Percentiles rank a stretch among this genome's conserved stretches.
These are phyloP conservation scores for Myotis lucifugus DNA, from an alignment of 2,113 vertebrate species.

Conservation along the genomic window DNA sequence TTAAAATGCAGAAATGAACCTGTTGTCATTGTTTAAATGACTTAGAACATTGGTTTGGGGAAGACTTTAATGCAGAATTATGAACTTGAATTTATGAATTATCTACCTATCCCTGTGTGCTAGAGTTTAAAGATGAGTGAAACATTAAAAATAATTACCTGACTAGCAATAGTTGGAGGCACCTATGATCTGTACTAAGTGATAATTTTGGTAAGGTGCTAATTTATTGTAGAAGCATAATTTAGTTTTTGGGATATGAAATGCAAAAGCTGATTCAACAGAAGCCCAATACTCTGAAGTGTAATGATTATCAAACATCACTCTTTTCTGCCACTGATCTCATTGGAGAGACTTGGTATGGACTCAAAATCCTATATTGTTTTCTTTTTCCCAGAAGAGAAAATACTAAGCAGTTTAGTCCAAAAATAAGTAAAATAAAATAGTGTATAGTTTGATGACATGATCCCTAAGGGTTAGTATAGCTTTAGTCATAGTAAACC, in stretches of 20 bases:
- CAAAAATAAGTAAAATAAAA: background rate
- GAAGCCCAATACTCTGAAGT: constrained; percentile 37
- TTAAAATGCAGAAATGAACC: constrained; percentile 37
- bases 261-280: constrained; percentile 51
- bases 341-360: constrained; percentile 28
- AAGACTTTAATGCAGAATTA: constrained; percentile 18
- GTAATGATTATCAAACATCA: constrained; percentile 47
- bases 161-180: constrained; percentile 58
- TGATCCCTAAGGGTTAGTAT: background rate
- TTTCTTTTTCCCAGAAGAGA: background rate
- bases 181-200: background rate
- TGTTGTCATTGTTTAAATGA: constrained; percentile 49
- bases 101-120: background rate
- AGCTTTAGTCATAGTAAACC: background rate
- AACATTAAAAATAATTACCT: constrained; percentile 12
- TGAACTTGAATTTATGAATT: constrained; percentile 44
- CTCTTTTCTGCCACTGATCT: constrained; percentile 34
- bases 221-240: constrained; percentile 64
- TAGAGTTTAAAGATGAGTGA: constrained; percentile 34
- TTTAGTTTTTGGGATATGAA: constrained; percentile 67
- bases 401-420: background rate
- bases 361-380: constrained; percentile 23
- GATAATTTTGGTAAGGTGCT: constrained; percentile 58
- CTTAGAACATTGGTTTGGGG: background rate
- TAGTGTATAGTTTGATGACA: background rate